A percentile compares a stretch with the other conserved stretches of the same genome.
Evolutionary conservation across 2,113 vertebrate species (phyloP).

Genomic region (Chamaetylas fuelleborni): DNA sequence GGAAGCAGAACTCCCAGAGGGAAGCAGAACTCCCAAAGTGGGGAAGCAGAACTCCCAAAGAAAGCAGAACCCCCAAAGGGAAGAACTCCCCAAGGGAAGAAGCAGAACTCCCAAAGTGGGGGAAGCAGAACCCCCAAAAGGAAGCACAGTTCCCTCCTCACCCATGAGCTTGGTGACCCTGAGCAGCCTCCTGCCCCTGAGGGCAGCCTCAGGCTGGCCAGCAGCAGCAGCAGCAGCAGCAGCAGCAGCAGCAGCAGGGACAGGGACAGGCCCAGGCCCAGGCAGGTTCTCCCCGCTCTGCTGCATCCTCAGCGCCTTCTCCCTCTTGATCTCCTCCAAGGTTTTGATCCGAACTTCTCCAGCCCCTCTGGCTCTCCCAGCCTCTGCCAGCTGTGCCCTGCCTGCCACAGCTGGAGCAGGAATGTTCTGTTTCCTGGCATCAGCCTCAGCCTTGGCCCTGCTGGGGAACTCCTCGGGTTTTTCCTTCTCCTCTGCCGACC

Average conservation of each 20-base stretch:
- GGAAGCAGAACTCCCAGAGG: too few species aligned
- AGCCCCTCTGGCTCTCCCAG: neutral
- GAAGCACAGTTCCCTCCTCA: neutral
- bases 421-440: constrained; percentile 18
- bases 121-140: too few species aligned
- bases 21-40: too few species aligned
- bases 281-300: constrained; percentile 29
- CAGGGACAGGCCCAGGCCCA: too few species aligned
- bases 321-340: constrained; percentile 89
- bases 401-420: neutral
- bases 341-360: constrained; percentile 85
- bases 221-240: neutral
- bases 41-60: neutral
- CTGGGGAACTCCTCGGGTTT: constrained; percentile 23
- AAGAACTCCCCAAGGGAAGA: too few species aligned
- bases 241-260: too few species aligned
- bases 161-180: constrained; percentile 71
- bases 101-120: too few species aligned
- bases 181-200: constrained; percentile 47
- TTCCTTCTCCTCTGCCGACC: constrained; percentile 67
- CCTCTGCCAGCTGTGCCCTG: constrained; percentile 51
- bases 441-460: constrained; percentile 22
- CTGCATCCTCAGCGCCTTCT: constrained; percentile 85
- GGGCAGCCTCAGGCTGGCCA: neutral
- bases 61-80: too few species aligned